phyloP scores from a whole-genome alignment of 2,113 vertebrate genomes.

The Solenodon paradoxus region DNA sequence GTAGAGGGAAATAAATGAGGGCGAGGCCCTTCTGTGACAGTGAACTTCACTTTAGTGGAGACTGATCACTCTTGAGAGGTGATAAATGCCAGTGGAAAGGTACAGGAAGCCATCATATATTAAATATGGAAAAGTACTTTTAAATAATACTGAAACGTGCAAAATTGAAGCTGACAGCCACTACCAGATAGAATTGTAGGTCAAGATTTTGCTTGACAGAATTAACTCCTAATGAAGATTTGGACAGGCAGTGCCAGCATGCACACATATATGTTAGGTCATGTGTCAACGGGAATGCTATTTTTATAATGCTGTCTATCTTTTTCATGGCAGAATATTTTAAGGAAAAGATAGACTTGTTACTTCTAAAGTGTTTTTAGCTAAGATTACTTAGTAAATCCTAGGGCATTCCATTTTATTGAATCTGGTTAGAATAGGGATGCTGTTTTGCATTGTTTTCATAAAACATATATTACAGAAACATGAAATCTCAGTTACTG shows the following conservation, averaged over 20 bases:
- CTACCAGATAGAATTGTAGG: conserved; percentile 53
- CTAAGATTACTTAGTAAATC: neutral
- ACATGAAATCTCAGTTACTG: neutral
- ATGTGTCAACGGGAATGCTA: neutral
- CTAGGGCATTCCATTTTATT: neutral
- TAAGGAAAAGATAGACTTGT: neutral
- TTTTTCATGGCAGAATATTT: neutral
- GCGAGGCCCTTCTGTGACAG: conserved; percentile 55
- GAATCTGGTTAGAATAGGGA: neutral
- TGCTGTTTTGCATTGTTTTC: neutral
- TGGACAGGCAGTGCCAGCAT: conserved; percentile 42
- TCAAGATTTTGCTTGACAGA: conserved; percentile 53
- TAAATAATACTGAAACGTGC: conserved; percentile 74
- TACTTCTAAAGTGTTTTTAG: neutral
- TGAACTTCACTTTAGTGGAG: conserved; percentile 62
- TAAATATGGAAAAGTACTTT: conserved; percentile 75
- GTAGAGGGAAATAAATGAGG: conserved; percentile 53
- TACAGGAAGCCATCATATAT: conserved; percentile 69
- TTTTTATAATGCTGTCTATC: neutral
- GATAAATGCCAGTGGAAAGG: conserved; percentile 69
- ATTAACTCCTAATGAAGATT: conserved; percentile 65
- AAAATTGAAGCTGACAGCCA: conserved; percentile 69
- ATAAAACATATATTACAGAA: neutral
- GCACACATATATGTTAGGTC: neutral
- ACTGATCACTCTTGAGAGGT: conserved; percentile 72